Percentiles rank a stretch among this genome's conserved stretches.
phyloP scores from a whole-genome alignment of 2,888 invertebrate species.

The Melinopterus prodromus region DNA sequence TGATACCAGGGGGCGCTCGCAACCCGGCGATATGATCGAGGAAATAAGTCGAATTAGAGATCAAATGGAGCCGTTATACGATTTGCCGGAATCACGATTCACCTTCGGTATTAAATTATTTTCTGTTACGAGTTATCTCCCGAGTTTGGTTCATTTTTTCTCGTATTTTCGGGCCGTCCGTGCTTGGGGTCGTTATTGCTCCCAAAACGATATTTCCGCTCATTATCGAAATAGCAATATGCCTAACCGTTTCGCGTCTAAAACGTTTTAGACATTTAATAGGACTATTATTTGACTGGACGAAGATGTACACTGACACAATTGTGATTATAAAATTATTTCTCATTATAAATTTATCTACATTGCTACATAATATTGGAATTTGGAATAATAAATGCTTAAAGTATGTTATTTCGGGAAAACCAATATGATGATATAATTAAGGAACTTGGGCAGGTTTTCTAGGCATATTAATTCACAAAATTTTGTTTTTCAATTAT shows the following conservation, averaged over 20 bases:
- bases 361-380: no score
- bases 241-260: not conserved
- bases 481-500: no score
- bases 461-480: no score
- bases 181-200: not conserved
- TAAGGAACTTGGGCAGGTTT: no score
- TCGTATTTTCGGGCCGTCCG: not conserved
- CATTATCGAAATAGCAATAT: not conserved
- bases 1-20: constrained; percentile 52
- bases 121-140: not conserved
- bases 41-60: constrained; percentile 56
- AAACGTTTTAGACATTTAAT: not conserved
- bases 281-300: no score
- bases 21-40: constrained; percentile 48
- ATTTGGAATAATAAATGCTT: no score
- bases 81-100: constrained; percentile 30
- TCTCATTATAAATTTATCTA: no score
- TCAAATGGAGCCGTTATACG: constrained; percentile 38
- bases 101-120: constrained; percentile 15
- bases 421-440: no score
- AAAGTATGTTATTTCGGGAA: no score
- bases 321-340: no score
- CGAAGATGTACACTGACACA: no score
- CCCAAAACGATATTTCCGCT: not conserved
- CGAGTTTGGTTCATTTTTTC: not conserved